Conservation (phyloP, 1,140 invertebrate species). For the Drosophila yakuba region DNA sequence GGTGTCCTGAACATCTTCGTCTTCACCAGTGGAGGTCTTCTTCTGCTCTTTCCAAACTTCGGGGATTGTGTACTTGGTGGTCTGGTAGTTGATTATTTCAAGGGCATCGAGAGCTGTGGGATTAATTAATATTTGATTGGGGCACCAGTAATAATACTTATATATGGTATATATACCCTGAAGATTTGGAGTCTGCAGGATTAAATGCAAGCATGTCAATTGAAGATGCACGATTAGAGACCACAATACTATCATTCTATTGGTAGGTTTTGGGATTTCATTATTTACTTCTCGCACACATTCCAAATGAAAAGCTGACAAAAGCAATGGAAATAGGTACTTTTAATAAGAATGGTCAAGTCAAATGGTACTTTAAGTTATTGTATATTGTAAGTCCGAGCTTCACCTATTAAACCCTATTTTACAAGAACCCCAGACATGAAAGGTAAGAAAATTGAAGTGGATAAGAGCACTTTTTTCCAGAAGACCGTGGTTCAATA, state of each 20-base stretch:
- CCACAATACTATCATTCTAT: constrained; percentile 43
- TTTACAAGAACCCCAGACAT: too few relatives aligned
- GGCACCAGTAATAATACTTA: too few relatives aligned
- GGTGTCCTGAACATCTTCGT: background rate
- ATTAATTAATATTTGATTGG: background rate
- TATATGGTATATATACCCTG: constrained; percentile 24
- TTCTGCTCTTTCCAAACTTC: constrained; percentile 44
- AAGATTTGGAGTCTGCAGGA: constrained; percentile 12
- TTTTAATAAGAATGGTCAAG: too few relatives aligned
- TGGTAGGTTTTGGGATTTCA: background rate
- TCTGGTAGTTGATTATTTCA: constrained; percentile 65
- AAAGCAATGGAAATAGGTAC: too few relatives aligned
- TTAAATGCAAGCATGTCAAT: constrained; percentile 18
- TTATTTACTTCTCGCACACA: background rate
- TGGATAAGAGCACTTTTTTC: background rate
- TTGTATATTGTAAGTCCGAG: too few relatives aligned
- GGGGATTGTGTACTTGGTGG: constrained; percentile 57
- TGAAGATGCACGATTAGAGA: constrained; percentile 11
- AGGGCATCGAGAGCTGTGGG: constrained; percentile 51
- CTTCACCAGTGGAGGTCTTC: background rate
- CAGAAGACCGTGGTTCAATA: background rate
- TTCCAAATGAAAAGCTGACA: background rate
- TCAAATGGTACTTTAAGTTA: too few relatives aligned
- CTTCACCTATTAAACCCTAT: too few relatives aligned
- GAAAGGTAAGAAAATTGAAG: too few relatives aligned